Conservation (phyloP, 2,888 invertebrate genomes). For the Leptopilina myrica region DNA sequence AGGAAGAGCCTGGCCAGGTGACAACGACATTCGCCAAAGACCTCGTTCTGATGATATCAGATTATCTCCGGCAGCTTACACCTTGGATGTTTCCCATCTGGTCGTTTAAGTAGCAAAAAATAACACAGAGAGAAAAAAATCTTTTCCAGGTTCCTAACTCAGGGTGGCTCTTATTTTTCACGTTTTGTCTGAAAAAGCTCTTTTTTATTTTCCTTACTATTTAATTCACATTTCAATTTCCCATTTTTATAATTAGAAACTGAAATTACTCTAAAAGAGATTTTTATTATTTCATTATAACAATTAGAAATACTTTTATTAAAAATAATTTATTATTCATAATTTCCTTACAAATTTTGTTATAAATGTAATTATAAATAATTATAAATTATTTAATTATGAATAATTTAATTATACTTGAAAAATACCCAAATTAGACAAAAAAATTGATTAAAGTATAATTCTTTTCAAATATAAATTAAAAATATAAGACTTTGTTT, state of each 20-base stretch:
- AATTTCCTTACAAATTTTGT: no score
- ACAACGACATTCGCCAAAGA: conserved; percentile 82
- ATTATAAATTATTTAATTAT: no score
- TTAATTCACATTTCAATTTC: background rate
- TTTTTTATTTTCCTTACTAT: background rate
- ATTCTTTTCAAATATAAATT: background rate
- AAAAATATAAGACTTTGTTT: background rate
- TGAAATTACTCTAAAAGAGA: no score
- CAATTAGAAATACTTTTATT: no score
- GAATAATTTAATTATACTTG: no score
- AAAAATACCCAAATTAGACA: no score
- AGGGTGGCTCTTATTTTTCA: conserved; percentile 37
- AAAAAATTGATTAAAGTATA: no score
- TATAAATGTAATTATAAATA: no score
- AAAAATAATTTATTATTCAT: no score
- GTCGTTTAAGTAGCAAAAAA: conserved; percentile 79
- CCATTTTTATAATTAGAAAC: no score
- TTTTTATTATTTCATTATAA: no score
- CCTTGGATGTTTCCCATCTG: conserved; percentile 88
- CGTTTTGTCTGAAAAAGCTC: conserved; percentile 10
- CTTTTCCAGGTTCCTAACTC: background rate
- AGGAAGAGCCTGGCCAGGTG: conserved; percentile 83
- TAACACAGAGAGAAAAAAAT: background rate
- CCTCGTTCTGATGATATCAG: conserved; percentile 77
- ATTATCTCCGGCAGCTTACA: conserved; percentile 84